Evolutionary conservation across 2,888 invertebrate genomes (phyloP).

Genomic region (Nasonia oneida): DNA sequence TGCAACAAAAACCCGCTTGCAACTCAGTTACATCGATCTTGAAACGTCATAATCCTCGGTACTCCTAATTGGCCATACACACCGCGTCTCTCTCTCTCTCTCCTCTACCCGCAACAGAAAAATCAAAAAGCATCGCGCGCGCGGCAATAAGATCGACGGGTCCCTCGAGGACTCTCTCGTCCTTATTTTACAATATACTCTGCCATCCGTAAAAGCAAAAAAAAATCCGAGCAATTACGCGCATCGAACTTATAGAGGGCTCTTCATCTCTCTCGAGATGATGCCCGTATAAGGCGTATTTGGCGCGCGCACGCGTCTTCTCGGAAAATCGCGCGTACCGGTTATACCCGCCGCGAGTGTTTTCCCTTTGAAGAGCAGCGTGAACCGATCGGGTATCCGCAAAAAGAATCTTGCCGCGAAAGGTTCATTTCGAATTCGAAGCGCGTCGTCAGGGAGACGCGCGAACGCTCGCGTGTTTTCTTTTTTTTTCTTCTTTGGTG

Average conservation of each 20-base stretch:
- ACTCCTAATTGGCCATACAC: constrained; percentile 37
- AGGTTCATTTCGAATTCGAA: neutral
- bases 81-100: neutral
- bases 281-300: constrained; percentile 28
- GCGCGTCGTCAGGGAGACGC: constrained; percentile 19
- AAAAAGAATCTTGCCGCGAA: neutral
- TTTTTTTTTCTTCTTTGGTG: neutral
- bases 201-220: neutral
- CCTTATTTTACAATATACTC: neutral
- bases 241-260: constrained; percentile 6
- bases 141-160: neutral
- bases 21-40: neutral
- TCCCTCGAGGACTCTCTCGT: constrained; percentile 30
- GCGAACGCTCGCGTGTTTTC: neutral
- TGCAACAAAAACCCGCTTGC: neutral
- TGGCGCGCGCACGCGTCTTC: neutral
- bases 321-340: neutral
- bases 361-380: neutral
- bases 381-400: neutral
- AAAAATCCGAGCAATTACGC: constrained; percentile 42
- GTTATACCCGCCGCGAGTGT: neutral
- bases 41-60: constrained; percentile 52
- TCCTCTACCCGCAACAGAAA: neutral
- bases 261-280: neutral
- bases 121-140: neutral